Evolutionary conservation across 2,888 invertebrate species (phyloP), one percentile per base, ranked within the genome.

Genomic region (Athetis lepigone): DNA sequence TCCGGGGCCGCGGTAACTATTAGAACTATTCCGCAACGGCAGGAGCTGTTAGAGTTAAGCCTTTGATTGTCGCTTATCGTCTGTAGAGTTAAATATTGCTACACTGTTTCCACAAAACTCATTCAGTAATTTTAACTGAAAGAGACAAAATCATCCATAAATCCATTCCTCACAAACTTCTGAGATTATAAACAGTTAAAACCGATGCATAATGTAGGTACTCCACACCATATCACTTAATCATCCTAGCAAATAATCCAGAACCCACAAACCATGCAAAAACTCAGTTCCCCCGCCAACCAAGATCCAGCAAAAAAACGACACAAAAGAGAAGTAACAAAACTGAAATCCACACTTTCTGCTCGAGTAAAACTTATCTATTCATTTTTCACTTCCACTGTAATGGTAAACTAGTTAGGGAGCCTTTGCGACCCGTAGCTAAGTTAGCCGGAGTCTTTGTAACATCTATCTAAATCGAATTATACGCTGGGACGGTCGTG

Each of bases 401-500:
- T 77, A 72, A 85, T 85, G 75, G 80, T 87, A 89, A 88, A 85
- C 83, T 85, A 83, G 88, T 88, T 88, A 84, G 72, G 76, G 60
- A 72, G 80, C 73, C 76, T 77, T 74, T 76, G 76, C 75, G 78
- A 75, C 79, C 70, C 61, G 55, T 47, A 57, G 68, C 65, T 19
- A 70, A 79, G 85, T 82, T 83, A 80, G 80, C 51, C 57, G 50
- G 57, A 80, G 85, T 86, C 89, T 90, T 90, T 89, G 89, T 89
- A 89, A 89, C 88, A 85, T 88, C 85, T 85, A 90, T 87, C 87
- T 87, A 84, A 90, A 91, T 90, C 87, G 84, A 88, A 87, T 91
- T 90, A 90, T 82, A 78, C 65, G 73, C 74, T 39, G 63, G 64
- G 52, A 61, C 77, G 83, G 78, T 55, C 77, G 67, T 58, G 65